Evolutionary conservation across 2,113 vertebrate species (phyloP).

Genomic region (Glaucidium brasilianum): DNA sequence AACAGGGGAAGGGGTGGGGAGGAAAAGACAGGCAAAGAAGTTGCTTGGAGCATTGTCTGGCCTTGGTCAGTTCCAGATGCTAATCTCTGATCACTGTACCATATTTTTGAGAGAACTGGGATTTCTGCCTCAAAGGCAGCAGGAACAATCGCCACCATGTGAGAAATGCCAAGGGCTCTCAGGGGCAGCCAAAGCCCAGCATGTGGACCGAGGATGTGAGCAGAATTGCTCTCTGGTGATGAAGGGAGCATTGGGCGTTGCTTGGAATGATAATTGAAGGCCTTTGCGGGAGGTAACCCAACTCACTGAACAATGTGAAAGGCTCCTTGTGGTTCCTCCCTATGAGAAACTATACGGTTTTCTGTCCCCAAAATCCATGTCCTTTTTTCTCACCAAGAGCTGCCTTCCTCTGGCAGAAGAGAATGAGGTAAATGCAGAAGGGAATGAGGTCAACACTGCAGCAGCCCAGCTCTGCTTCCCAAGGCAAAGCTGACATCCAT

Average conservation of each 20-base stretch:
- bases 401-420: background rate
- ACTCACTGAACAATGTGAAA: background rate
- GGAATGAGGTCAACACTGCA: background rate
- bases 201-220: background rate
- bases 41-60: slow-evolving; percentile 17
- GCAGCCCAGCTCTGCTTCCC: background rate
- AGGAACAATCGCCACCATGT: background rate
- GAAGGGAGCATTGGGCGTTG: background rate
- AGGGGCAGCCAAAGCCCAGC: background rate
- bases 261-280: slow-evolving; percentile 19
- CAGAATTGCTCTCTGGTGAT: slow-evolving; percentile 28
- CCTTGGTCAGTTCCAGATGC: slow-evolving; percentile 48
- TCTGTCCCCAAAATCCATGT: background rate
- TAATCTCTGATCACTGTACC: slow-evolving; percentile 26
- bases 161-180: slow-evolving; percentile 8
- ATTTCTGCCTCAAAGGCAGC: slow-evolving; percentile 42
- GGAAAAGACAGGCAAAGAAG: background rate
- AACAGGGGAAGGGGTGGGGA: background rate
- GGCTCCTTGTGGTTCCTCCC: background rate
- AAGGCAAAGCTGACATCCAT: background rate
- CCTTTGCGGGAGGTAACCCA: background rate
- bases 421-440: background rate
- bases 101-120: slow-evolving; percentile 28
- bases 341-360: background rate
- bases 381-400: background rate